Base-by-base conservation (phyloP, 2,113 vertebrate species). In the Chaetodon trifascialis region DNA sequence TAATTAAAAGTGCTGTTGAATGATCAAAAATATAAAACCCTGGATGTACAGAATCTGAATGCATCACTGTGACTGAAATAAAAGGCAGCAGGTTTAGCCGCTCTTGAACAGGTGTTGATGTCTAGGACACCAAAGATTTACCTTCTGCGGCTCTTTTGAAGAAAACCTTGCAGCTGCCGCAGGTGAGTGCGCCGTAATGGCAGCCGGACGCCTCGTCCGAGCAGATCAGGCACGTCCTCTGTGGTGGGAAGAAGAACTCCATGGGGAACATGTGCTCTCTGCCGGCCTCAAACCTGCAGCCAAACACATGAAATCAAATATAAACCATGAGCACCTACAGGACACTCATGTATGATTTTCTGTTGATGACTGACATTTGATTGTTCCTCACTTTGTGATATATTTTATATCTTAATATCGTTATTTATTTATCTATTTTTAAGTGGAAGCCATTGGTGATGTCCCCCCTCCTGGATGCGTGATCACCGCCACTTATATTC, bases 121-220 rank as follows among this genome's bases (percentile, higher is more conserved):
- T 10, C 6, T 23, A 14, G 5, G 73, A 16, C 34, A 5, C 34
- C 7, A 40, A 54, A 30, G 30, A 30, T 64, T 67, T 97, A 99
- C 98, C 98, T 98, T 99, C 98, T 66, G 98, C 98, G 0, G 98
- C 98, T 90, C 98, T 95, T 94, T 99, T 99, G 95, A 99, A 99
- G 95, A 99, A 99, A 85, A 99, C 98, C 84, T 99, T 99, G 95
- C 98, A 99, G 96, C 98, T 99, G 65, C 98, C 98, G 40, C 98
- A 99, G 6, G 98, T 99, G 86, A 99, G 97, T 0, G 98, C 98
- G 44, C 98, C 98, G 0, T 99, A 99, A 88, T 99, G 98, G 90
- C 98, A 99, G 30, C 98, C 98, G 0, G 98, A 99, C 0, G 98
- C 98, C 93, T 99, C 98, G 42, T 99, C 98, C 0, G 98, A 97